Evolutionary conservation across 2,113 vertebrate species (phyloP), one percentile per base, ranked within the genome.

Genomic region (Synchiropus splendidus): DNA sequence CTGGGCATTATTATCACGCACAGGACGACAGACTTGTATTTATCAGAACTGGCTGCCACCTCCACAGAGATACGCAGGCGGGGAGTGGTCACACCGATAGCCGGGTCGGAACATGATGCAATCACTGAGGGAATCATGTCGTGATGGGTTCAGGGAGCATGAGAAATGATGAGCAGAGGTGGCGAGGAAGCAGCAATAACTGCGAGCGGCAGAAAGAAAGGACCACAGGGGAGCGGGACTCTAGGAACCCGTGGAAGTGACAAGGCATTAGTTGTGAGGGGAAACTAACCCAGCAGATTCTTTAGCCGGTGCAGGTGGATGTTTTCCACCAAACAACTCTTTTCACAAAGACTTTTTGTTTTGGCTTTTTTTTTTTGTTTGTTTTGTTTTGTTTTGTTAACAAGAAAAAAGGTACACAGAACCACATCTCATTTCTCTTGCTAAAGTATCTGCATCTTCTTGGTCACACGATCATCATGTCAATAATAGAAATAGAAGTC

Each of bases 1-100:
- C 76, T 59, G 69, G 44, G 52, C 73, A 68, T 83, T 79, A 79
- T 81, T 81, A 83, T 81, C 77, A 80, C 66, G 36, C 61, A 64
- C 54, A 50, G 48, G 58, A 54, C 60, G 47, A 64, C 76, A 79
- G 67, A 64, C 61, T 72, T 64, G 66, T 54, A 73, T 83, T 79
- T 77, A 74, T 81, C 74, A 72, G 45, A 40, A 36, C 54, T 18
- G 16, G 54, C 67, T 60, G 57, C 55, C 58, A 50, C 74, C 39
- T 54, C 46, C 52, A 42, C 46, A 35, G 32, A 65, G 53, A 76
- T 67, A 66, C 45, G 36, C 45, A 30, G 45, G 44, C 34, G 34
- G 57, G 67, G 55, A 51, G 66, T 34, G 69, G 64, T 45, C 55
- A 38, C 44, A 9, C 40, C 12, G 54, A 54, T 54, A 52, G 34